Evolutionary conservation across 2,113 vertebrate genomes (phyloP).

Genomic region (Daubentonia madagascariensis): DNA sequence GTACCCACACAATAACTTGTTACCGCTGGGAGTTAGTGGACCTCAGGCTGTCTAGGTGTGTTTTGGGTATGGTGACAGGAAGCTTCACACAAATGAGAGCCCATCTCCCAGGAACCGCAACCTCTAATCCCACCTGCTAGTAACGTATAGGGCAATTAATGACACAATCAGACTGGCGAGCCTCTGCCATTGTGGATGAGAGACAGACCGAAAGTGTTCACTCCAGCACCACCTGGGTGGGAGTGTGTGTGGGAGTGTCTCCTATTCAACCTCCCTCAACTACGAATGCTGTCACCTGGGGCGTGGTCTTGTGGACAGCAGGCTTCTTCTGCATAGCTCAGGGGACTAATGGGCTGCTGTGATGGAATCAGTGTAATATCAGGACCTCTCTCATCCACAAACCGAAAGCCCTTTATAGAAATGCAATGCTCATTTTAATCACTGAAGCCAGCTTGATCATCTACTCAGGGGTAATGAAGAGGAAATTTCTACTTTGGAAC

Average conservation of each 20-base stretch:
- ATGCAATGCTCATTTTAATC: neutral
- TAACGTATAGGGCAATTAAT: rapidly evolving
- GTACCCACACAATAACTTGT: rapidly evolving
- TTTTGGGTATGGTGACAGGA: too few relatives aligned
- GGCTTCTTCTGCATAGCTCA: neutral
- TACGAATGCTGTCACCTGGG: neutral
- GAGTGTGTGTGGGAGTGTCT: too few relatives aligned
- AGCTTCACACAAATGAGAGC: neutral
- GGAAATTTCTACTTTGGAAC: neutral
- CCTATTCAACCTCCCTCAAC: too few relatives aligned
- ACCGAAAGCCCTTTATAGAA: neutral
- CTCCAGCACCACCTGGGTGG: neutral
- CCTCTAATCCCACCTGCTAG: neutral
- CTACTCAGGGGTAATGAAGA: neutral
- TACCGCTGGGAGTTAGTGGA: too few relatives aligned
- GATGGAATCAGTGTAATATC: neutral
- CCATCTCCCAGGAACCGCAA: neutral
- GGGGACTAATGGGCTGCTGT: neutral
- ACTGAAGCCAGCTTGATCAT: neutral
- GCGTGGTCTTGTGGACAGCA: neutral
- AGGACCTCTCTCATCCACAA: neutral
- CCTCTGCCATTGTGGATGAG: neutral
- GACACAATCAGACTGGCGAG: too few relatives aligned
- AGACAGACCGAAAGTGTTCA: neutral
- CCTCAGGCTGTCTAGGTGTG: neutral